Evolutionary conservation across 2,113 vertebrate genomes (phyloP).

Genomic region (Sinocyclocheilus rhinocerous): DNA sequence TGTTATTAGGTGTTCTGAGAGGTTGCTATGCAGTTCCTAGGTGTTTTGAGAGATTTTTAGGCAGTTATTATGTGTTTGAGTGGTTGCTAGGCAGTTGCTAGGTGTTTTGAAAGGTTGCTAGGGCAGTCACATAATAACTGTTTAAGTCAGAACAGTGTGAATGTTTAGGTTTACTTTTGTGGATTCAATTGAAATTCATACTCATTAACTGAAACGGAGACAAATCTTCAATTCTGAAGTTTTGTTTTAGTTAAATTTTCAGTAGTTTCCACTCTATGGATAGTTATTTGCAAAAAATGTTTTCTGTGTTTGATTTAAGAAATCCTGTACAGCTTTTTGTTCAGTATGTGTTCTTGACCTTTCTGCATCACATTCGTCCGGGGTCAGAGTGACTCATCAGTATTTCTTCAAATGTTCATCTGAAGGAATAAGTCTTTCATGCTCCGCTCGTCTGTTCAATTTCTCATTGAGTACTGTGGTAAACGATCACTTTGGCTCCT

Average conservation of each 20-base stretch:
- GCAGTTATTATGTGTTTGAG: no score
- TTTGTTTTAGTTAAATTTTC: neutral
- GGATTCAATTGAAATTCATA: neutral
- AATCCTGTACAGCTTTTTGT: neutral
- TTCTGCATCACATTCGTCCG: neutral
- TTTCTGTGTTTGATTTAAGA: neutral
- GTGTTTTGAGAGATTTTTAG: no score
- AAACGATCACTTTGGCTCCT: neutral
- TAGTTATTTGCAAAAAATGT: neutral
- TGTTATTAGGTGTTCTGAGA: no score
- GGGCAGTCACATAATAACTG: no score
- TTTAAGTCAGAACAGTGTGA: neutral
- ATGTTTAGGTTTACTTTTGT: neutral
- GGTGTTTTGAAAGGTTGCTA: no score
- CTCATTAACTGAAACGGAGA: neutral
- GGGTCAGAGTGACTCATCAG: neutral
- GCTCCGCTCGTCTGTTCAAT: neutral
- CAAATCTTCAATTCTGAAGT: neutral
- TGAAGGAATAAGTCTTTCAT: neutral
- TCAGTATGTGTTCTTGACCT: neutral
- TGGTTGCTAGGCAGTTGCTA: no score
- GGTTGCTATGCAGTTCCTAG: no score
- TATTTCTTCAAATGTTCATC: neutral
- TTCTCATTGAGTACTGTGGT: slow-evolving; percentile 29
- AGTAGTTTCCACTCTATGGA: neutral